Percentiles rank a stretch among this genome's conserved stretches.
Conservation (phyloP, 2,888 invertebrate genomes). For the Thereva unica region DNA sequence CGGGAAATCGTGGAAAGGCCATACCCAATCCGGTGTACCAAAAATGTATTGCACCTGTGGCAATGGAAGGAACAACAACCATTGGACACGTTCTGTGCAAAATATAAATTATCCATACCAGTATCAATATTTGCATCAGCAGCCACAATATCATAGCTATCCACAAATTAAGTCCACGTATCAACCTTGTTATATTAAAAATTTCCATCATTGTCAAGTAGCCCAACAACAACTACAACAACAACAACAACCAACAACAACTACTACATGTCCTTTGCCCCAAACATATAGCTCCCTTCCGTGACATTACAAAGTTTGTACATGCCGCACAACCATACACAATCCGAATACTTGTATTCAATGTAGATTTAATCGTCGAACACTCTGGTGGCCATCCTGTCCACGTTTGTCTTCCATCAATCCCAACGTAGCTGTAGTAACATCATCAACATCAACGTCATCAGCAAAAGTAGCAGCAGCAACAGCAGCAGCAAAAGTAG, state of each 20-base stretch:
- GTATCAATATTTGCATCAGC: conserved; percentile 22
- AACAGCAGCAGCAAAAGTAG: neutral
- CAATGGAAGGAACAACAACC: conserved; percentile 21
- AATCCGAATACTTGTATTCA: conserved; percentile 14
- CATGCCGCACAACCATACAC: conserved; percentile 1
- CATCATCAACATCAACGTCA: conserved; percentile 41
- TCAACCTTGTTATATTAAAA: conserved; percentile 7
- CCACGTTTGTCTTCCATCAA: conserved; percentile 53
- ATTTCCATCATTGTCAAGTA: neutral
- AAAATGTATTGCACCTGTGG: conserved; percentile 33
- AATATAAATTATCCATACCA: conserved; percentile 29
- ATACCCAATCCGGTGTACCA: conserved; percentile 6
- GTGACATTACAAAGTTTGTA: conserved; percentile 33
- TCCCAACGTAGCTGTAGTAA: conserved; percentile 27
- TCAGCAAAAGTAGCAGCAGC: conserved; percentile 43
- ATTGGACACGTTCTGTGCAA: conserved; percentile 36
- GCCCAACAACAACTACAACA: neutral
- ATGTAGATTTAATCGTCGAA: conserved; percentile 55
- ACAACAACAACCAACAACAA: conserved; percentile 6
- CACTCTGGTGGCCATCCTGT: conserved; percentile 58
- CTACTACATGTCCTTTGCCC: conserved; percentile 15
- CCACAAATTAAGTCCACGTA: conserved; percentile 25
- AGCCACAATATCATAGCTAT: conserved; percentile 30
- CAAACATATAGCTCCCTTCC: conserved; percentile 10
- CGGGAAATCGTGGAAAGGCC: conserved; percentile 13